Conservation (phyloP, 2,888 invertebrate genomes). For the Phengaris arion region DNA sequence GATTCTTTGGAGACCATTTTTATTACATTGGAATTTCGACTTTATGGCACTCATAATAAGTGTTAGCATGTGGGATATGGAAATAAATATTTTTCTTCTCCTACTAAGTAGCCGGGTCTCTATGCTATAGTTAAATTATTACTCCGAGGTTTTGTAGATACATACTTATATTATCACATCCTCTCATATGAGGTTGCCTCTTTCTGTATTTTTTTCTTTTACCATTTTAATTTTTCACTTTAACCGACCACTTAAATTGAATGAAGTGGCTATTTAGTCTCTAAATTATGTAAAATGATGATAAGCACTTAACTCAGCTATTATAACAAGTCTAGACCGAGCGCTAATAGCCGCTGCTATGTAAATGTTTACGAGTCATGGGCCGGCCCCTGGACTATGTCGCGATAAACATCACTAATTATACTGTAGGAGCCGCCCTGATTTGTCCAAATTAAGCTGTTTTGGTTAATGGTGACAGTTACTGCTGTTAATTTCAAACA, state of each 20-base stretch:
- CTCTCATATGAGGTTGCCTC: not conserved
- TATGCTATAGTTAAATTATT: too few relatives aligned
- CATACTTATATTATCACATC: too few relatives aligned
- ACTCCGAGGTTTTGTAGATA: too few relatives aligned
- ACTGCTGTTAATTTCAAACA: constrained; percentile 4
- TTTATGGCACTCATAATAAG: too few relatives aligned
- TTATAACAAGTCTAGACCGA: constrained; percentile 21
- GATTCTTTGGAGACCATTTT: too few relatives aligned
- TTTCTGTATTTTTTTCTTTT: not conserved
- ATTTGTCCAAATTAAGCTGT: constrained; percentile 2
- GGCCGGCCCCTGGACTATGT: constrained; percentile 21
- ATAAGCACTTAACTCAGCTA: not conserved
- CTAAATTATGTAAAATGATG: not conserved
- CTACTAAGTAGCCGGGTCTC: too few relatives aligned
- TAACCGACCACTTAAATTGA: not conserved
- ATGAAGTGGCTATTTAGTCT: not conserved
- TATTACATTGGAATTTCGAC: too few relatives aligned
- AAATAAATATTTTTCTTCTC: too few relatives aligned
- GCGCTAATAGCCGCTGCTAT: constrained; percentile 18
- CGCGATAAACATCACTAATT: constrained; percentile 22
- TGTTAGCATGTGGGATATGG: too few relatives aligned
- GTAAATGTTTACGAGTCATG: constrained; percentile 21
- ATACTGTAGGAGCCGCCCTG: not conserved
- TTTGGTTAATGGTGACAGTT: not conserved
- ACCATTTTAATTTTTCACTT: not conserved